Percentiles rank a stretch among this genome's conserved stretches.
Evolutionary conservation across 2,888 invertebrate genomes (phyloP).

Genomic region (Chrysotoxum bicinctum): DNA sequence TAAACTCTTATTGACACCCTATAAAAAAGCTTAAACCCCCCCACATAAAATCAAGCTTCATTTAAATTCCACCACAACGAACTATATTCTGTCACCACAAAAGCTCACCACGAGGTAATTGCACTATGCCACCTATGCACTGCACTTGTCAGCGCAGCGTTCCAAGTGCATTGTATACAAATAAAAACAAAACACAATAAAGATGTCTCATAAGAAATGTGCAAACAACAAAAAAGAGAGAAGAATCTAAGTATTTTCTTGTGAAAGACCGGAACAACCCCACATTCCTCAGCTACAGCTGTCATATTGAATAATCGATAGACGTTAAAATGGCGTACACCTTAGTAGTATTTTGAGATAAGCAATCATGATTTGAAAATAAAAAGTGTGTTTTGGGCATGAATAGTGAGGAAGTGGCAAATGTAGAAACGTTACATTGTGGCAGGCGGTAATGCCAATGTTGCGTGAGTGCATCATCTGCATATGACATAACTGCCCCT

Average conservation of each 20-base stretch:
- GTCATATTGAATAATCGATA: slow-evolving; percentile 16
- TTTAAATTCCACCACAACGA: not conserved
- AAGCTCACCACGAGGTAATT: slow-evolving; percentile 28
- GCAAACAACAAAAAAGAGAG: not conserved
- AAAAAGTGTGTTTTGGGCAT: not conserved
- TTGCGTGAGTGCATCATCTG: not conserved
- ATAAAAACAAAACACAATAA: slow-evolving; percentile 8
- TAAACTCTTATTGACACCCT: not conserved
- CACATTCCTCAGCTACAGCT: not conserved
- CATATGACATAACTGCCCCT: not conserved
- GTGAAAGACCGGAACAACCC: not conserved
- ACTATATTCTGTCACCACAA: not conserved
- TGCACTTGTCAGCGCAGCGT: slow-evolving; percentile 2
- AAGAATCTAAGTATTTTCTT: not conserved
- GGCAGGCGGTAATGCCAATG: not conserved
- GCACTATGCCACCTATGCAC: slow-evolving; percentile 9
- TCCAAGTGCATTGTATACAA: slow-evolving; percentile 11
- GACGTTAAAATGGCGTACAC: not conserved
- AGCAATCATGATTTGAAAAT: not conserved
- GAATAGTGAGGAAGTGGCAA: not conserved
- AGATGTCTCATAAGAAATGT: slow-evolving; percentile 10
- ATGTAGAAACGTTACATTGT: not conserved
- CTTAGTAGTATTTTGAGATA: not conserved
- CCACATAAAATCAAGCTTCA: not conserved
- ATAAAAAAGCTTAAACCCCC: not conserved